phyloP scores from a whole-genome alignment of 1,140 invertebrate genomes.

The Pseudomyrmex pallidus region DNA sequence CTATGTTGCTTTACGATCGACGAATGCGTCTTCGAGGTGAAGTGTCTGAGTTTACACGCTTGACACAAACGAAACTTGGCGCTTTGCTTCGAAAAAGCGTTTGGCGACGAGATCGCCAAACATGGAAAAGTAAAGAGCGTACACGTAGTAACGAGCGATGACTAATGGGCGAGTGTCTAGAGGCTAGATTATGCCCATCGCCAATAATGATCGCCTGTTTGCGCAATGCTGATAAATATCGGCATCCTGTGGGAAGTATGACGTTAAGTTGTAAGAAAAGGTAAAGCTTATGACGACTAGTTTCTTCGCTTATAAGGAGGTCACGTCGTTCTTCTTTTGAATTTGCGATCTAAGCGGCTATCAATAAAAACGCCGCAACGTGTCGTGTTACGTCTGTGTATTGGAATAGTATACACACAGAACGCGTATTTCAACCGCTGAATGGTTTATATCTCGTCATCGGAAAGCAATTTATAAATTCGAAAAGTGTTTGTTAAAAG shows the following conservation, averaged over 20 bases:
- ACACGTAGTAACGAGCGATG: constrained; percentile 48
- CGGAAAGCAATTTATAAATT: neutral
- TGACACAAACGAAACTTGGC: neutral
- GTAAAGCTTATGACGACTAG: constrained; percentile 63
- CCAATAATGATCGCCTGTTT: constrained; percentile 61
- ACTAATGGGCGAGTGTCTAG: constrained; percentile 52
- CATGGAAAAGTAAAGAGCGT: constrained; percentile 39
- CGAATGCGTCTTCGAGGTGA: neutral
- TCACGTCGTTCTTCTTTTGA: constrained; percentile 29
- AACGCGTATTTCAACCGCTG: neutral
- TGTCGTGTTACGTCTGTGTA: neutral
- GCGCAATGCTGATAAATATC: constrained; percentile 79
- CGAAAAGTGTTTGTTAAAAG: neutral
- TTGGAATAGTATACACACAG: neutral
- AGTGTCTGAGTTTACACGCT: too few relatives aligned
- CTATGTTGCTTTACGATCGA: neutral
- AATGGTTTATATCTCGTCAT: constrained; percentile 5
- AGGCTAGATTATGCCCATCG: constrained; percentile 12
- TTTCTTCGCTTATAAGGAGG: constrained; percentile 71
- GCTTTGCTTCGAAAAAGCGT: neutral
- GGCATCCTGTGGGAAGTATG: constrained; percentile 71
- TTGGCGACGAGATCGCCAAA: neutral
- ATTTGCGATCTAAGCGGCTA: neutral
- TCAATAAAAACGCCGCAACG: constrained; percentile 3
- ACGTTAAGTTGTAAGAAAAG: constrained; percentile 63